Conservation (phyloP, 2,797 vertebrate genomes). For the Peromyscus attwateri region DNA sequence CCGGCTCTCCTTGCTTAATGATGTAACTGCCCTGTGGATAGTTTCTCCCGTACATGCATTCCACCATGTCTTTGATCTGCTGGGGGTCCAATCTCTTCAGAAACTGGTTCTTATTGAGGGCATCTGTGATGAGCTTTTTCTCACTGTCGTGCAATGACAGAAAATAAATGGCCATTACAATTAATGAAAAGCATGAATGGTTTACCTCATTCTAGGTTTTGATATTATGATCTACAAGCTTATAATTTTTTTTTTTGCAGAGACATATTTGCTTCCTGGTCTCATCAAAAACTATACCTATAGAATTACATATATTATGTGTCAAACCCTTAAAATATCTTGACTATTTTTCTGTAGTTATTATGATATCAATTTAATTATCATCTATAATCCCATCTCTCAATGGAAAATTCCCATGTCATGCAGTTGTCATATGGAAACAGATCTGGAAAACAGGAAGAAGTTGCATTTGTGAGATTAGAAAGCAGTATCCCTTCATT, state of each 20-base stretch:
- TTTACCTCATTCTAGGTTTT: constrained; percentile 9
- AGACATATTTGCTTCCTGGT: neutral
- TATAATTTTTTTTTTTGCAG: neutral
- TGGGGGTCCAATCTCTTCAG: constrained; percentile 94
- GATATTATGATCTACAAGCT: neutral
- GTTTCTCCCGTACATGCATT: constrained; percentile 96
- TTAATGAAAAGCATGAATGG: neutral
- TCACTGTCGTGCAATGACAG: constrained; percentile 87
- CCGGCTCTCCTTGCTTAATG: constrained; percentile 94
- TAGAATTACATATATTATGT: neutral
- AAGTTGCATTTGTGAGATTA: neutral
- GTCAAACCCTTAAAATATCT: constrained; percentile 6
- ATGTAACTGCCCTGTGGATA: constrained; percentile 94
- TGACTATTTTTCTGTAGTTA: constrained; percentile 7
- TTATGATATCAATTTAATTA: neutral
- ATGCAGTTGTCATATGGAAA: neutral
- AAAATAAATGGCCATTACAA: constrained; percentile 50
- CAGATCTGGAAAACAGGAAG: neutral
- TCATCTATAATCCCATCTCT: neutral
- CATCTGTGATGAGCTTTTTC: constrained; percentile 94
- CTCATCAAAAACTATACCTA: neutral
- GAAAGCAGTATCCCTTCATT: neutral
- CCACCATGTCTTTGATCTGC: constrained; percentile 96
- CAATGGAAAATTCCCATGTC: neutral
- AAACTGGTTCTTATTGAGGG: constrained; percentile 96